Base-by-base conservation (phyloP, 2,113 vertebrate species). In the Copsychus sechellarum region DNA sequence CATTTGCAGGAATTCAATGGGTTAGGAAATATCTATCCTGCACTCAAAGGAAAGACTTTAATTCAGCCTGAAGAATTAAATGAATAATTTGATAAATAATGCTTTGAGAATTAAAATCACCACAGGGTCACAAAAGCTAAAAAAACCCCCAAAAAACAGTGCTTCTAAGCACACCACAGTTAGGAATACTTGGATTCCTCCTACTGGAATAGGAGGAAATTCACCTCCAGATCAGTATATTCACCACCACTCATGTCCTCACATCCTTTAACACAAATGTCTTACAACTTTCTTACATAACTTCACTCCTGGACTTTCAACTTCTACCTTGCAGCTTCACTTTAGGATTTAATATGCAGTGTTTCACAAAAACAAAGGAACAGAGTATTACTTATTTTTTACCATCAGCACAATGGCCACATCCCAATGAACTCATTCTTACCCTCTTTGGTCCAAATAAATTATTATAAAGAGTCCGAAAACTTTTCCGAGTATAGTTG, bases 361-460 rank as follows among this genome's bases (percentile, higher is more conserved):
- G 8, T 77, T 88, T 73, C 79, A 72, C 13, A 74, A 42, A 40
- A 33, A 79, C 12, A 61, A 85, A 79, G 33, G 42, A 78, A 86
- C 12, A 19, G 8, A 64, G 4, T 11, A 24, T 29, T 78, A 60
- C 48, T 48, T 66, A 50, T 81, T 86, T 90, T 82, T 60, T 45
- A 86, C 25, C 50, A 71, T 51, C 45, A 86, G 43, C 22, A 70
- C 0, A 3, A 87, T 36, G 43, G 25, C 14, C 26, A 73, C 28
- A 54, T 42, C 22, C 33, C 64, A 69, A 40, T 54, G 26, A 90
- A 16, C 13, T 57, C 11, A 80, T 67, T 45, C 96, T 98, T 98
- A 99, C 99, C 98, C 99, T 98, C 96, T 99, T 99, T 74, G 99
- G 98, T 94, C 99, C 99, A 95, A 99, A 99, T 73, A 99, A 97